These are phyloP conservation scores for Aurelia sp. DNA, from an alignment of 30 jellyfish, hydroid and myxozoan species.

Conservation along the genomic window DNA sequence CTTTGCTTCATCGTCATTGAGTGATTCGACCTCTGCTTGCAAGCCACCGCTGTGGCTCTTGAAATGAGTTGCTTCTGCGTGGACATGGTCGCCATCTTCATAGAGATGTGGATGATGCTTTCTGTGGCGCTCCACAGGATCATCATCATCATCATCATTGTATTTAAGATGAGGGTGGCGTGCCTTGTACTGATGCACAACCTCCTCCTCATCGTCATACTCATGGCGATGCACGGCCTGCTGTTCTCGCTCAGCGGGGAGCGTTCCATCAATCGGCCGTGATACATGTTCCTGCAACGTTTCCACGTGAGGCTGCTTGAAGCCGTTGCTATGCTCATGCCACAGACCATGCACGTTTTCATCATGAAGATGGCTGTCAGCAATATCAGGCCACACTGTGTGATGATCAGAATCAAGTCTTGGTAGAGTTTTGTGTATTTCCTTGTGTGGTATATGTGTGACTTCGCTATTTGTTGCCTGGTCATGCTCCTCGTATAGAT, in stretches of 20 bases:
- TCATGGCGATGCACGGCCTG: slow-evolving; percentile 16
- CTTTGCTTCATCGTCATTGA: slow-evolving; percentile 3
- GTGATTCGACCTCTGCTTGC: slow-evolving; percentile 15
- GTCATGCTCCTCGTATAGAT: slow-evolving; percentile 60
- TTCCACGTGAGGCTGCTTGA: slow-evolving; percentile 1
- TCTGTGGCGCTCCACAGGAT: background rate
- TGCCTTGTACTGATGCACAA: background rate
- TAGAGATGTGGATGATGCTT: background rate
- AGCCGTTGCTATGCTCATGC: background rate
- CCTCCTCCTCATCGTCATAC: slow-evolving; percentile 11
- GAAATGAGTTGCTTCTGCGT: slow-evolving; percentile 15
- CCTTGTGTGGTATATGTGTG: background rate
- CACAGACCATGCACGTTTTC: background rate
- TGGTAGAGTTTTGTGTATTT: slow-evolving; percentile 21
- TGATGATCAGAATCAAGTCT: slow-evolving; percentile 19
- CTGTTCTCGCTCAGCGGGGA: slow-evolving; percentile 5
- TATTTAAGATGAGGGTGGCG: slow-evolving; percentile 13
- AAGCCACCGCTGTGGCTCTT: slow-evolving; percentile 41
- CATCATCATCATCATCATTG: slow-evolving; percentile 4
- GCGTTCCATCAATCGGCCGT: background rate
- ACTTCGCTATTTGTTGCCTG: slow-evolving; percentile 51
- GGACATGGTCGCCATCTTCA: slow-evolving; percentile 6
- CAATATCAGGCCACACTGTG: background rate
- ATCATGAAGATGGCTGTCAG: background rate
- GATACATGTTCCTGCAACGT: background rate